Conservation (phyloP, 1,140 invertebrate genomes). For the Helicoverpa zea region DNA sequence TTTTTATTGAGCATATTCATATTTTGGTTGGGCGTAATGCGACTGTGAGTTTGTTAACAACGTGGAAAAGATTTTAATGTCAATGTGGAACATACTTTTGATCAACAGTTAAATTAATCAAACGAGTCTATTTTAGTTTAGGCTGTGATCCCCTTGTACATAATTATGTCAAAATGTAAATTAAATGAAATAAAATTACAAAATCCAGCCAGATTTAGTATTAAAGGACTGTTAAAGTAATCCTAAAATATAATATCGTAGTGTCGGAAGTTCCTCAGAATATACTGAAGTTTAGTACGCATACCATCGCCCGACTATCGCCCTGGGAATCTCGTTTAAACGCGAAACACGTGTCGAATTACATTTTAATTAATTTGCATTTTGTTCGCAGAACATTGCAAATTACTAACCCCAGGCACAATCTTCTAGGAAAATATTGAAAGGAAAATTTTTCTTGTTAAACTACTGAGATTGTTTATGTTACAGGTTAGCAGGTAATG, state of each 20-base stretch:
- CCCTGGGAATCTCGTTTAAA: conserved; percentile 29
- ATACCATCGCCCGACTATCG: neutral
- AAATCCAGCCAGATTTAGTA: no score
- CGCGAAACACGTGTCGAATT: conserved; percentile 42
- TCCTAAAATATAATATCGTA: no score
- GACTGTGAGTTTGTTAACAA: no score
- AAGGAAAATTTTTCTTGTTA: neutral
- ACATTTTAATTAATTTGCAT: conserved; percentile 40
- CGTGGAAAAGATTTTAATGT: no score
- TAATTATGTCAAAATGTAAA: no score
- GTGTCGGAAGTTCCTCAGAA: neutral
- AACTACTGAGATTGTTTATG: neutral
- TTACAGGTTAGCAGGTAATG: neutral
- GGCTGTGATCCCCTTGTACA: no score
- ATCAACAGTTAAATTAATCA: no score
- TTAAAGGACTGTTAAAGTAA: neutral
- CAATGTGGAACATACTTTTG: no score
- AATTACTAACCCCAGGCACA: conserved; percentile 21
- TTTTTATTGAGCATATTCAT: no score
- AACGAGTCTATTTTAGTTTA: no score
- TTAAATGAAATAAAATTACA: no score
- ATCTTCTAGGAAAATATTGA: conserved; percentile 19
- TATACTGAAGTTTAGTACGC: neutral
- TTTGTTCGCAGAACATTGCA: conserved; percentile 31
- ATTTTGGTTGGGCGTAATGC: no score